Evolutionary conservation across 2,797 vertebrate species (phyloP).

Genomic region (Capromys pilorides): DNA sequence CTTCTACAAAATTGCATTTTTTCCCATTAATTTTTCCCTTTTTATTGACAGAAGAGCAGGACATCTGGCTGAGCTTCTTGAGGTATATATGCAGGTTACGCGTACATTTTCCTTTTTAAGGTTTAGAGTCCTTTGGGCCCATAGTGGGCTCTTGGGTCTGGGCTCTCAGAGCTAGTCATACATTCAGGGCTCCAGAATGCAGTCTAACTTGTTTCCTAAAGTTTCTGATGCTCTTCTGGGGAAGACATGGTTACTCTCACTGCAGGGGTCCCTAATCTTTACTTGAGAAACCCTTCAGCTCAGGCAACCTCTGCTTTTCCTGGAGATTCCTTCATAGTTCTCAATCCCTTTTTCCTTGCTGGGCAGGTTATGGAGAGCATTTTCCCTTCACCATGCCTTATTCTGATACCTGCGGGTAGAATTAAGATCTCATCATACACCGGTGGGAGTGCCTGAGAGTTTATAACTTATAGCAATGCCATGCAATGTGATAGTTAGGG

Average conservation of each 20-base stretch:
- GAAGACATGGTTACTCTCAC: not conserved
- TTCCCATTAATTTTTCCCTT: not conserved
- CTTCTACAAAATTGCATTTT: not conserved
- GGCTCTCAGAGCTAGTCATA: not conserved
- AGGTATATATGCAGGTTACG: not conserved
- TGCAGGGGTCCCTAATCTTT: not conserved
- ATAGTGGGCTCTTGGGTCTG: not conserved
- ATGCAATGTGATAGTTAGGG: slow-evolving; percentile 60
- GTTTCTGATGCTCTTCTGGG: not conserved
- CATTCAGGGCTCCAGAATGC: not conserved
- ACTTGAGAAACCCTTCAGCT: not conserved
- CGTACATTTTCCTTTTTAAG: not conserved
- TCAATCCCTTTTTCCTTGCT: not conserved
- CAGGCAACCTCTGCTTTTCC: not conserved
- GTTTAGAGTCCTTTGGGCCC: not conserved
- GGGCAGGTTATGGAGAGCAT: not conserved
- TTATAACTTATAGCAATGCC: slow-evolving; percentile 32
- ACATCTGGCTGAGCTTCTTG: not conserved
- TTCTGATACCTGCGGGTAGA: slow-evolving; percentile 29
- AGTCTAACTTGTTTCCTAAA: not conserved
- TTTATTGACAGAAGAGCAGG: not conserved
- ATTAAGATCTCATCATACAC: not conserved
- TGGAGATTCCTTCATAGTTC: not conserved
- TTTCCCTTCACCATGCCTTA: not conserved
- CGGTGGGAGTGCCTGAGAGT: not conserved